Base-by-base conservation (phyloP, 1,140 invertebrate genomes). In the Chlorops oryzae region DNA sequence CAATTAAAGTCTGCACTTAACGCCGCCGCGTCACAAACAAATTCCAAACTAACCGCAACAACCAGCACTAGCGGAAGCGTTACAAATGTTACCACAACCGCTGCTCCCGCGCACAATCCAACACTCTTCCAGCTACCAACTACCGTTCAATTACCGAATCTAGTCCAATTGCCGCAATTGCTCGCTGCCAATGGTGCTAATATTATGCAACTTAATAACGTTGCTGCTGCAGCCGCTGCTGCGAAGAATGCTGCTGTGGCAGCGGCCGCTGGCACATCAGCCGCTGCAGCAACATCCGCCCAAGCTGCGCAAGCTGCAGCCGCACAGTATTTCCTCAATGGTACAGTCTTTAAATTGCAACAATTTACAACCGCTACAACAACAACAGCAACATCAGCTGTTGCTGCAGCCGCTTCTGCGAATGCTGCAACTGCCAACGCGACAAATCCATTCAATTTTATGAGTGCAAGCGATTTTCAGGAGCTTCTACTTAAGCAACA, bases 271-370 rank as follows among this genome's bases (percentile, higher is more conserved):
- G 50, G 61, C 61, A 59, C 58, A 41, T 55, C 56, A 2, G 58
- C 58, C n/a, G 55, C 65, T 3, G 54, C 61, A 13, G 56, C 64
- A 6, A 58, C 66, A 38, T 54, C 59, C 0, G 64, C 64, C 6
- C 63, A 66, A 32, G 65, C 65, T 2, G 66, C 67, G 0, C 67
- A 67, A 28, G 63, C 64, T 2, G 65, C 65, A 18, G 63, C 65
- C 6, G 65, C 66, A 3, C 68, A 72, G 44, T 70, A 67, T 35
- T 69, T 72, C 22, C 57, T 72, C 17, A 72, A 72, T 37, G 70
- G 70, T 5, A 68, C 70, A 28, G 69, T 72, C 13, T 70, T 72
- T 37, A 72, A 72, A 57, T 37, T 72, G 50, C 70, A 72, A 22
- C 70, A 70, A 43, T 60, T 70, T n/a, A 69, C 66, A 0, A 67